Percentiles rank a stretch among this genome's conserved stretches.
These are phyloP conservation scores for Leptinotarsa rubiginosa DNA, from an alignment of 2,888 invertebrate species.

Conservation along the genomic window DNA sequence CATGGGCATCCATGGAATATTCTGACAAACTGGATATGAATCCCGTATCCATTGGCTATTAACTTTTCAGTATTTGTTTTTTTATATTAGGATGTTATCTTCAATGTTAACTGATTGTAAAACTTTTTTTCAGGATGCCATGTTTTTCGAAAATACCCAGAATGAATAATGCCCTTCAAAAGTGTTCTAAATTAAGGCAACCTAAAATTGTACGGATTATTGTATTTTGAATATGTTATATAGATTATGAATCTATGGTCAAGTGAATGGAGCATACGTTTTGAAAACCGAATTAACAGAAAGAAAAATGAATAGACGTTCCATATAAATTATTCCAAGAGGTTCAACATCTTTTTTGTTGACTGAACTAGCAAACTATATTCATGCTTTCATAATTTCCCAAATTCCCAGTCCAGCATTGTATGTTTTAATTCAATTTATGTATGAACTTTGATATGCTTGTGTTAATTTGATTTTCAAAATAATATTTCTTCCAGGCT, in stretches of 20 bases:
- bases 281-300: not conserved
- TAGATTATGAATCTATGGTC: not conserved
- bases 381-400: too few species aligned
- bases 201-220: not conserved
- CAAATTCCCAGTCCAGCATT: too few species aligned
- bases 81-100: not conserved
- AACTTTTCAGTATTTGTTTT: slow-evolving; percentile 16
- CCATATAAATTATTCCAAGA: not conserved
- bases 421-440: too few species aligned
- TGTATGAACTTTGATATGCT: too few species aligned
- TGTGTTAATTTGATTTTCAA: too few species aligned
- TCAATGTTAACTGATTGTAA: slow-evolving; percentile 15
- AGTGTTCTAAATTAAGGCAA: not conserved
- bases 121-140: slow-evolving; percentile 51
- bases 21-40: not conserved
- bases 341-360: not conserved
- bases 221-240: not conserved
- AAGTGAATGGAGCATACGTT: not conserved
- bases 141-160: slow-evolving; percentile 52
- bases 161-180: not conserved
- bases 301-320: not conserved
- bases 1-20: too few species aligned
- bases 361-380: not conserved
- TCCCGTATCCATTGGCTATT: too few species aligned
- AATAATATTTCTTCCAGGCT: too few species aligned